These are phyloP conservation scores for Poecilia picta DNA, from an alignment of 2,797 vertebrate species.

Conservation along the genomic window DNA sequence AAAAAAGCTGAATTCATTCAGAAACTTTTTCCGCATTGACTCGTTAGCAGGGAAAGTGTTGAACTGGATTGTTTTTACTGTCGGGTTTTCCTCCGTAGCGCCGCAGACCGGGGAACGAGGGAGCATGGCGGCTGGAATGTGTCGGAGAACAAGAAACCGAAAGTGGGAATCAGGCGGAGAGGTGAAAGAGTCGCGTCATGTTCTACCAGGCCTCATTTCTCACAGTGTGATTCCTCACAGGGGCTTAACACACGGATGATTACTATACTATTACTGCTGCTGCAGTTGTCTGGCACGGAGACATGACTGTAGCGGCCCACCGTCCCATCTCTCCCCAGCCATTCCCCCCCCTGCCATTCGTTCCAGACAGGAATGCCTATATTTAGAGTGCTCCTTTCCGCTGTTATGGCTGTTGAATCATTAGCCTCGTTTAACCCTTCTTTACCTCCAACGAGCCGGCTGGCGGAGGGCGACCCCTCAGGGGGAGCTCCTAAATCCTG, in stretches of 20 bases:
- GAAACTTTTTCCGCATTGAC: neutral
- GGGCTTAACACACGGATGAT: conserved; percentile 54
- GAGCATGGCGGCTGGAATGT: neutral
- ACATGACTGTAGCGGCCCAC: conserved; percentile 47
- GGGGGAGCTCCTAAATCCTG: conserved; percentile 38
- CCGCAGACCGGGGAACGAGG: neutral
- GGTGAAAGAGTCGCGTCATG: conserved; percentile 58
- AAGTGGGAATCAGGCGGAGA: conserved; percentile 7
- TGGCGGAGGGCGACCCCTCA: conserved; percentile 64
- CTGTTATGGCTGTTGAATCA: conserved; percentile 81
- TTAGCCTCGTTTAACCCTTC: conserved; percentile 84
- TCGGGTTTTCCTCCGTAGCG: neutral
- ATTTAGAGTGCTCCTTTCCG: conserved; percentile 82
- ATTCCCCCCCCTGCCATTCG: conserved; percentile 40
- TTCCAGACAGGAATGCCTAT: conserved; percentile 80
- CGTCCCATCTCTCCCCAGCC: neutral
- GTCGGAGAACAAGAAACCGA: conserved; percentile 5
- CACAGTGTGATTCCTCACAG: conserved; percentile 46
- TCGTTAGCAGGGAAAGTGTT: neutral
- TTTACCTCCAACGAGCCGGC: conserved; percentile 64
- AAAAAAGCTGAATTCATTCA: neutral
- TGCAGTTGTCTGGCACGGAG: conserved; percentile 72
- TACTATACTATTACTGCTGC: conserved; percentile 59
- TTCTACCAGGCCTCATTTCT: conserved; percentile 62
- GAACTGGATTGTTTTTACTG: neutral